A percentile compares a stretch with the other conserved stretches of the same genome.
Conservation (phyloP, 2,888 invertebrate species). For the Globia sparganii region DNA sequence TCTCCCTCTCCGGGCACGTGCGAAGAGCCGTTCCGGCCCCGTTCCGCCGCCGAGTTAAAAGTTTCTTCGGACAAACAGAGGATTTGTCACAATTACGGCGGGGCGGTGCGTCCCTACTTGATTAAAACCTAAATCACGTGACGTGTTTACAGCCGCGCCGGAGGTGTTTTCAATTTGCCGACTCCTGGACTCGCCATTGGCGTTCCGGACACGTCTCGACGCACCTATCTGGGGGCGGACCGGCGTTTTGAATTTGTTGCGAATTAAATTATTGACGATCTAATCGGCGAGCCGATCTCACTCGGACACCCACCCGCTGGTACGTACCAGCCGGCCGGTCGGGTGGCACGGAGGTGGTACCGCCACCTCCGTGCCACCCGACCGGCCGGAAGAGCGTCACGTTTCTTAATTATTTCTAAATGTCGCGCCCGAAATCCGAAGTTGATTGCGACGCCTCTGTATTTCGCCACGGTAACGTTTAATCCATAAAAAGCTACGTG, state of each 20-base stretch:
- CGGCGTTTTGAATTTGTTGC: constrained; percentile 89
- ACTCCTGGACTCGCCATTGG: constrained; percentile 87
- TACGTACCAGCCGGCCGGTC: too few relatives aligned
- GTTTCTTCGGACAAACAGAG: constrained; percentile 90
- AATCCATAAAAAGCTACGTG: constrained; percentile 86
- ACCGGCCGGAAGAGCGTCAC: constrained; percentile 77
- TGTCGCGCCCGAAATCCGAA: constrained; percentile 81
- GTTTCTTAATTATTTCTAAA: constrained; percentile 88
- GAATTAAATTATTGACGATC: constrained; percentile 90
- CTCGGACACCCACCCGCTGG: constrained; percentile 58
- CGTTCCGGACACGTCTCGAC: constrained; percentile 88
- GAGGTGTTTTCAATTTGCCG: constrained; percentile 91
- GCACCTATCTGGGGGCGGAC: constrained; percentile 87
- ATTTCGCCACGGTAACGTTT: constrained; percentile 83
- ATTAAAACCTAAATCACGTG: constrained; percentile 91
- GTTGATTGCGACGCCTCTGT: constrained; percentile 77
- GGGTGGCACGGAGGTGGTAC: too few relatives aligned
- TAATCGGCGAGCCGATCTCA: constrained; percentile 84
- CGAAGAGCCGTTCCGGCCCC: constrained; percentile 87
- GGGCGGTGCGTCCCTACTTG: constrained; percentile 89
- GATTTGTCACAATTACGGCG: constrained; percentile 90
- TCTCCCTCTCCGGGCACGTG: constrained; percentile 88
- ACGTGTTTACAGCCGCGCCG: constrained; percentile 90
- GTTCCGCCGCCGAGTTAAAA: constrained; percentile 88
- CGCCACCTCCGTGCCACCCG: constrained; percentile 63